phyloP scores from a whole-genome alignment of 2,888 invertebrate genomes.

The Protophormia terraenovae region DNA sequence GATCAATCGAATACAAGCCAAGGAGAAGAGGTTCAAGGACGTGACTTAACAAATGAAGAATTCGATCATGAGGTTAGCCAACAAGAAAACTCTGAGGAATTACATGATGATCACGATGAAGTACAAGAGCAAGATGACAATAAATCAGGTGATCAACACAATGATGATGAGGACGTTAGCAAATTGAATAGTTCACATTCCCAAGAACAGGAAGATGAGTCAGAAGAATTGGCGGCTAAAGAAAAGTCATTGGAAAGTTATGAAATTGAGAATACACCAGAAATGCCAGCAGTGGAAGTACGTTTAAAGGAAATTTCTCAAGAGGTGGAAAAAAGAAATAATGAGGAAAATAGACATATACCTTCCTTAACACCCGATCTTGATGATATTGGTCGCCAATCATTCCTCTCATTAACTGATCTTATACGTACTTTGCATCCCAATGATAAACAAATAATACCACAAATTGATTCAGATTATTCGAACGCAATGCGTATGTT shows the following conservation, averaged over 20 bases:
- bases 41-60: slow-evolving; percentile 64
- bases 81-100: slow-evolving; percentile 61
- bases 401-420: slow-evolving; percentile 80
- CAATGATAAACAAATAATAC: slow-evolving; percentile 80
- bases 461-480: slow-evolving; percentile 81
- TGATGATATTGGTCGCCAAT: slow-evolving; percentile 79
- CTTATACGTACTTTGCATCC: slow-evolving; percentile 80
- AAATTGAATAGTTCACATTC: slow-evolving; percentile 29
- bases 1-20: slow-evolving; percentile 47
- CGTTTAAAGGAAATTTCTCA: slow-evolving; percentile 80
- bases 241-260: slow-evolving; percentile 55
- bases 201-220: slow-evolving; percentile 59
- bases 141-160: slow-evolving; percentile 36
- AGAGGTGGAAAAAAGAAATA: slow-evolving; percentile 78
- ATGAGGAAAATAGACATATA: slow-evolving; percentile 69
- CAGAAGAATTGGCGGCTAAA: slow-evolving; percentile 50
- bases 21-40: slow-evolving; percentile 56
- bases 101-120: slow-evolving; percentile 67
- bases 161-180: slow-evolving; percentile 18
- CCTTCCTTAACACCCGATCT: slow-evolving; percentile 68
- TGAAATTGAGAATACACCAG: slow-evolving; percentile 69
- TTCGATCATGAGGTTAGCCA: slow-evolving; percentile 53
- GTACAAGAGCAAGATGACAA: slow-evolving; percentile 62
- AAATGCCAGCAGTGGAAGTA: slow-evolving; percentile 79
- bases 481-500: slow-evolving; percentile 81